Percentiles rank a stretch among this genome's conserved stretches.
Evolutionary conservation across 1,140 invertebrate genomes (phyloP).

Genomic region (Microplitis mediator): DNA sequence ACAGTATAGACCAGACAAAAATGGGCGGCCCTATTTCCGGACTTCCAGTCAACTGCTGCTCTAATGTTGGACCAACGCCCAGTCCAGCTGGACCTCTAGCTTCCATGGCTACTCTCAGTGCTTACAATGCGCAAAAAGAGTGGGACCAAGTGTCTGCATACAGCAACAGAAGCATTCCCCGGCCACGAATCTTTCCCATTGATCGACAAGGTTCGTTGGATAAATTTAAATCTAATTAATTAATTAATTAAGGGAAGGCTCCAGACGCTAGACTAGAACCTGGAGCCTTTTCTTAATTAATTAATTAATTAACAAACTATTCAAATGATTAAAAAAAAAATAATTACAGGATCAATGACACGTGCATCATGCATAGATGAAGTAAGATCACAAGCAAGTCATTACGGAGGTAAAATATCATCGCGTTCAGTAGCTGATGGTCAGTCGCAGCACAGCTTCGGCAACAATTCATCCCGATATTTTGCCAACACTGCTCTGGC

Average conservation of each 20-base stretch:
- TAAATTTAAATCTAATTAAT: background rate
- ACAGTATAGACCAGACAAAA: conserved; percentile 67
- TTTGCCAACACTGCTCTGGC: conserved; percentile 73
- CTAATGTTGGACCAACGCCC: conserved; percentile 71
- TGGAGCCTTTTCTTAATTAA: background rate
- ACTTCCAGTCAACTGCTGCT: conserved; percentile 76
- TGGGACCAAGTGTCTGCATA: conserved; percentile 94
- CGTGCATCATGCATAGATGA: conserved; percentile 70
- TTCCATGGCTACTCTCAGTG: conserved; percentile 79
- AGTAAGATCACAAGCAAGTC: conserved; percentile 66
- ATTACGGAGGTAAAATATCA: conserved; percentile 57
- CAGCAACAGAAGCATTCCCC: conserved; percentile 86
- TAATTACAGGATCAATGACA: conserved; percentile 63
- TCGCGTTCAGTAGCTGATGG: conserved; percentile 77
- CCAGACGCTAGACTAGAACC: background rate
- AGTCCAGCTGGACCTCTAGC: conserved; percentile 78
- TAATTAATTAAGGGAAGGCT: background rate
- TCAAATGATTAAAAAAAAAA: conserved; percentile 21
- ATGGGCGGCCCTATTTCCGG: conserved; percentile 73
- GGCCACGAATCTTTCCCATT: conserved; percentile 79
- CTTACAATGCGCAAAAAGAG: conserved; percentile 84
- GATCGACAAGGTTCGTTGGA: conserved; percentile 65
- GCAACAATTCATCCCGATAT: conserved; percentile 78
- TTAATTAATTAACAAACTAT: background rate
- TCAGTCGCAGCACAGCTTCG: conserved; percentile 84